A percentile compares a stretch with the other conserved stretches of the same genome.
These are phyloP conservation scores for Drosophila falleni DNA, from an alignment of 2,888 invertebrate species.

Conservation along the genomic window DNA sequence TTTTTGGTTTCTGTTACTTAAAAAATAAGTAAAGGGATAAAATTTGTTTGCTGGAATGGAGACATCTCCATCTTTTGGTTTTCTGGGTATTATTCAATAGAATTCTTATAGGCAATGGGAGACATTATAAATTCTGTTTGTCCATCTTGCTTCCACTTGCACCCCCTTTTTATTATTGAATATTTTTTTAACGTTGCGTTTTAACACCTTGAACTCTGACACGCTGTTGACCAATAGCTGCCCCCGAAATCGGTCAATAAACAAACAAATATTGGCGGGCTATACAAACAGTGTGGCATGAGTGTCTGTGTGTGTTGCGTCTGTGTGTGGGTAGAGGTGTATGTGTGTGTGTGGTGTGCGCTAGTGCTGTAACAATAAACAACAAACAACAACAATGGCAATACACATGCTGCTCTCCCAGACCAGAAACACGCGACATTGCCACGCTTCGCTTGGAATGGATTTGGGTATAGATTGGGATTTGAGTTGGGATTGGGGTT, in stretches of 20 bases:
- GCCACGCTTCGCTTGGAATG: conserved; percentile 43
- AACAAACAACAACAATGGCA: conserved; percentile 65
- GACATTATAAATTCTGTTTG: background rate
- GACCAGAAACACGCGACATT: conserved; percentile 71
- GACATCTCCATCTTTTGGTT: too few relatives aligned
- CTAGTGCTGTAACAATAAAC: conserved; percentile 73
- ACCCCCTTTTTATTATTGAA: background rate
- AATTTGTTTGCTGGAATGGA: too few relatives aligned
- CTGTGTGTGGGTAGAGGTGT: conserved; percentile 13
- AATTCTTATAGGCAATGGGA: background rate
- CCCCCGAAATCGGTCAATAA: conserved; percentile 78
- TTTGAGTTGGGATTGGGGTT: conserved; percentile 1
- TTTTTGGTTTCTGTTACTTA: too few relatives aligned
- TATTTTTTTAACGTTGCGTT: conserved; percentile 43
- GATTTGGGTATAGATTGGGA: conserved; percentile 2
- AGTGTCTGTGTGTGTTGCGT: conserved; percentile 10
- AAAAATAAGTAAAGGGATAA: too few relatives aligned
- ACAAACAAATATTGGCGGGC: conserved; percentile 76
- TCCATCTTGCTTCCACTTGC: background rate
- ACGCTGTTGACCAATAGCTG: conserved; percentile 63
- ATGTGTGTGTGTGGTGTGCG: conserved; percentile 51
- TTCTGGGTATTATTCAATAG: background rate
- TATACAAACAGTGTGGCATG: conserved; percentile 60
- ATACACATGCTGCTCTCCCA: conserved; percentile 52
- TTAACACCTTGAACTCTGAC: conserved; percentile 48